These are phyloP conservation scores for Microcaecilia unicolor DNA, from an alignment of 2,797 vertebrate genomes.

Conservation along the genomic window DNA sequence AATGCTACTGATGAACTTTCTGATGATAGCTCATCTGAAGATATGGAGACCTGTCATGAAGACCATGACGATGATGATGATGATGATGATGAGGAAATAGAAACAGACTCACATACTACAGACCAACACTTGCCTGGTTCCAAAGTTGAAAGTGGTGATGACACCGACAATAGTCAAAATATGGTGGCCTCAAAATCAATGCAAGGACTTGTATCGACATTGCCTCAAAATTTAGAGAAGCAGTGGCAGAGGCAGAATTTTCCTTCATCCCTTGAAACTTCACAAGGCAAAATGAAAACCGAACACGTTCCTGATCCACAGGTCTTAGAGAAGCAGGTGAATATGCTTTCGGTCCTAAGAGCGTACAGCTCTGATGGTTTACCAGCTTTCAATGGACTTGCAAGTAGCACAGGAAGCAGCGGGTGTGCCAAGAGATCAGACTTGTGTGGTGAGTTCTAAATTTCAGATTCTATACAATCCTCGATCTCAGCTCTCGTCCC, in stretches of 20 bases:
- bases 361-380: conserved; percentile 92
- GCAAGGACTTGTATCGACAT: conserved; percentile 50
- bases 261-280: conserved; percentile 65
- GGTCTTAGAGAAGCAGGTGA: conserved; percentile 85
- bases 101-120: conserved; percentile 62
- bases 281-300: conserved; percentile 71
- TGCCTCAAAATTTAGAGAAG: conserved; percentile 66
- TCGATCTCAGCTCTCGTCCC: too few relatives aligned
- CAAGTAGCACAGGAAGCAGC: conserved; percentile 65
- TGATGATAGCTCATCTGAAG: conserved; percentile 76
- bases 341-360: conserved; percentile 91
- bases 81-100: conserved; percentile 52
- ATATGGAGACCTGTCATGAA: conserved; percentile 74
- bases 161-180: conserved; percentile 47
- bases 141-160: conserved; percentile 55
- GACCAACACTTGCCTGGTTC: conserved; percentile 48
- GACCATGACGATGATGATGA: conserved; percentile 66
- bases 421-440: conserved; percentile 93
- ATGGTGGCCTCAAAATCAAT: conserved; percentile 46
- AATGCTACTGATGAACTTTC: conserved; percentile 63
- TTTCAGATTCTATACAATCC: too few relatives aligned
- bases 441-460: conserved; percentile 92
- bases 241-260: conserved; percentile 79
- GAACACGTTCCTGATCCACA: conserved; percentile 68
- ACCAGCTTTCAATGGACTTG: conserved; percentile 85